Evolutionary conservation across 2,113 vertebrate genomes (phyloP).

Genomic region (Thunnus thynnus): DNA sequence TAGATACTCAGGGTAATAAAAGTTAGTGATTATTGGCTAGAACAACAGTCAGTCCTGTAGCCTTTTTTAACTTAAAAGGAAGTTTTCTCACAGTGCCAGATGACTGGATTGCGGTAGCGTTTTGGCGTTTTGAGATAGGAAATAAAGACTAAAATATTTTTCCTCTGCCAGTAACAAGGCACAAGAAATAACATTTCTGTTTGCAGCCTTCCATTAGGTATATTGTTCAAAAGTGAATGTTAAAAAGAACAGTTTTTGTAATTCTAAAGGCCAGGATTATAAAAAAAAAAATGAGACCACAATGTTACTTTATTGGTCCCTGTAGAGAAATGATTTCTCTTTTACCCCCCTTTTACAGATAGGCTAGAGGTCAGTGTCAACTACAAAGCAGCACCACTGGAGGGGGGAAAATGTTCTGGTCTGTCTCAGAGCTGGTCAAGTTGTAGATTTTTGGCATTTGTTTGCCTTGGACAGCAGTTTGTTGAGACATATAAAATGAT

Average conservation of each 20-base stretch:
- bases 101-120: too few relatives aligned
- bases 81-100: too few relatives aligned
- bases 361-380: conserved; percentile 44
- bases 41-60: too few relatives aligned
- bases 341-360: conserved; percentile 9
- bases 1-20: background rate
- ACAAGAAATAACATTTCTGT: background rate
- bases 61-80: background rate
- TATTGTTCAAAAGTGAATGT: background rate
- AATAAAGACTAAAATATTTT: background rate
- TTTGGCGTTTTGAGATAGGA: too few relatives aligned
- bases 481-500: background rate
- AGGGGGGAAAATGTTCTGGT: conserved; percentile 32
- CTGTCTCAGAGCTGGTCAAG: background rate
- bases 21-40: background rate
- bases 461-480: background rate
- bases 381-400: conserved; percentile 44
- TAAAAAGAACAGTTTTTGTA: background rate
- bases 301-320: conserved; percentile 50
- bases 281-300: background rate
- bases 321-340: conserved; percentile 7
- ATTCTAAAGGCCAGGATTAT: background rate
- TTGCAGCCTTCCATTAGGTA: background rate
- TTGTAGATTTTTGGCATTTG: background rate
- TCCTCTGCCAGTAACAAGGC: background rate